Conservation (phyloP, 2,797 vertebrate species). For the Staurois parvus region DNA sequence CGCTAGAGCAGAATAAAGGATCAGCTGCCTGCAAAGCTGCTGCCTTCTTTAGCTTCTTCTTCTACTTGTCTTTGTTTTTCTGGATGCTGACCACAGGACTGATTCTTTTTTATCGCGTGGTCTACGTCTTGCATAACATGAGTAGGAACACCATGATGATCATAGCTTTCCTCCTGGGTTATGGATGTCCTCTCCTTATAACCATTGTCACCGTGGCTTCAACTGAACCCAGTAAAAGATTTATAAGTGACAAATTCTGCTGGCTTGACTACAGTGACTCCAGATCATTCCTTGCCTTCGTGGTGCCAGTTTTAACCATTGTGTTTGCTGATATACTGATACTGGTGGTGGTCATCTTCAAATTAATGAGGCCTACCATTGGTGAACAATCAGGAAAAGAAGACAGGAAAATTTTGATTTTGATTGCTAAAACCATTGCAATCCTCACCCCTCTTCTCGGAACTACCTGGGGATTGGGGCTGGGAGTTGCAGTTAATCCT, state of each 20-base stretch:
- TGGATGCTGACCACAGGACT: conserved; percentile 79
- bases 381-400: conserved; percentile 65
- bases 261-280: conserved; percentile 75
- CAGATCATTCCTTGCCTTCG: conserved; percentile 73
- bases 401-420: conserved; percentile 5
- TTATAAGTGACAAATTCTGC: conserved; percentile 68
- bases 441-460: conserved; percentile 78
- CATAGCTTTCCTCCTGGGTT: conserved; percentile 72
- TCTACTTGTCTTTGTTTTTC: conserved; percentile 78
- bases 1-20: conserved; percentile 51
- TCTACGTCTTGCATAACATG: conserved; percentile 74
- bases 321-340: conserved; percentile 73
- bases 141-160: conserved; percentile 68
- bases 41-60: conserved; percentile 77
- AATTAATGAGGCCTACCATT: conserved; percentile 69
- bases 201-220: conserved; percentile 70
- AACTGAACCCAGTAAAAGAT: conserved; percentile 69
- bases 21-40: conserved; percentile 67
- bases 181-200: conserved; percentile 75
- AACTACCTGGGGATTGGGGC: conserved; percentile 77
- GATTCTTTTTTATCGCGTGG: conserved; percentile 75
- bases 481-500: conserved; percentile 61
- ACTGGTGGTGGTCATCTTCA: conserved; percentile 72
- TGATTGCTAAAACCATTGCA: conserved; percentile 72
- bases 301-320: conserved; percentile 71